A percentile compares a stretch with the other conserved stretches of the same genome.
These are phyloP conservation scores for Bursaphelenchus okinawaensis DNA, from an alignment of 2,888 invertebrate genomes.

Conservation along the genomic window DNA sequence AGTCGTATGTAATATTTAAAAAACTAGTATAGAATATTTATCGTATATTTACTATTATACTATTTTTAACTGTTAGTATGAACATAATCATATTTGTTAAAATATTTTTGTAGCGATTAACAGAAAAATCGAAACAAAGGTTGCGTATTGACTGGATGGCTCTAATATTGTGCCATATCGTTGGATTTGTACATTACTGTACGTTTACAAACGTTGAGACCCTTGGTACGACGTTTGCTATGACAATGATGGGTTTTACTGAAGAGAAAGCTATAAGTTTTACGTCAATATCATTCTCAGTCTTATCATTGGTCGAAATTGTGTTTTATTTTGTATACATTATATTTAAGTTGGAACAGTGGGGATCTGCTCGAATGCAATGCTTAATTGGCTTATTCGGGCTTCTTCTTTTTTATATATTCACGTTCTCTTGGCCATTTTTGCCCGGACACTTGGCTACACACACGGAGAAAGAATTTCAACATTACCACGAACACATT, in stretches of 20 bases:
- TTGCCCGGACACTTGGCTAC: conserved; percentile 19
- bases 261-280: not conserved
- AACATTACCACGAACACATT: not conserved
- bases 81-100: no score
- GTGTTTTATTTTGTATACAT: conserved; percentile 1
- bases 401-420: conserved; percentile 31
- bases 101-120: not conserved
- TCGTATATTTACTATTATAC: no score
- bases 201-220: conserved; percentile 4
- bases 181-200: not conserved
- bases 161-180: not conserved
- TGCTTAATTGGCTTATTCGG: not conserved
- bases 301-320: not conserved
- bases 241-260: not conserved
- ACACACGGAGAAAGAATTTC: not conserved
- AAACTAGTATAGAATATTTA: no score
- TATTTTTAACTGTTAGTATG: no score
- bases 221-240: not conserved
- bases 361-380: conserved; percentile 2
- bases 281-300: not conserved
- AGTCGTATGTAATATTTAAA: no score
- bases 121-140: not conserved
- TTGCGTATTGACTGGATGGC: not conserved
- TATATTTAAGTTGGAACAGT: not conserved
- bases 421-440: conserved; percentile 39